Conservation (phyloP, 2,888 invertebrate genomes). For the Reticulitermes lucifugus region DNA sequence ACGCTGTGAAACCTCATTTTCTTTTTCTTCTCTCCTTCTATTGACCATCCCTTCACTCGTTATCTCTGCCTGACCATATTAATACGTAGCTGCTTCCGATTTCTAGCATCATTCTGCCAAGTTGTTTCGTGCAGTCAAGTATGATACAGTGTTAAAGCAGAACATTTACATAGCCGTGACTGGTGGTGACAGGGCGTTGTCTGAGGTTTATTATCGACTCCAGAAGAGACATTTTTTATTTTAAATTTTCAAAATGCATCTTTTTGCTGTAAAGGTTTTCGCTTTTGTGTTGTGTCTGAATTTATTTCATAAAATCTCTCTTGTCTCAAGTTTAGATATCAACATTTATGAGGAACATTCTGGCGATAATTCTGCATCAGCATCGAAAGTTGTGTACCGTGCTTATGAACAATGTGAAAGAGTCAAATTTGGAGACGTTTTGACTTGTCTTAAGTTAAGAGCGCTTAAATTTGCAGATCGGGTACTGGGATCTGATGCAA, state of each 20-base stretch:
- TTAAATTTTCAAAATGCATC: not conserved
- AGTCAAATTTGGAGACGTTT: not conserved
- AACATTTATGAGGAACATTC: not conserved
- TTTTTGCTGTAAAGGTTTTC: not conserved
- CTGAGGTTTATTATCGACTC: not conserved
- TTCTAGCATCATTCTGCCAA: not conserved
- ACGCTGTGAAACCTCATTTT: conserved; percentile 34
- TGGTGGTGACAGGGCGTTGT: too few species aligned
- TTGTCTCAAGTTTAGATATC: not conserved
- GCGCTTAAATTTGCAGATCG: conserved; percentile 45
- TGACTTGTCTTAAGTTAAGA: conserved; percentile 45
- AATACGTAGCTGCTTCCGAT: conserved; percentile 10
- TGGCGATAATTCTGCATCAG: conserved; percentile 5
- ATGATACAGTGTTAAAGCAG: not conserved
- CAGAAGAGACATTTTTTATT: too few species aligned
- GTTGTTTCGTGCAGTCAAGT: not conserved
- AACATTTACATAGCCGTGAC: not conserved
- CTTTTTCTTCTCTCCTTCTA: conserved; percentile 11
- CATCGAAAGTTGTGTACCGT: conserved; percentile 36
- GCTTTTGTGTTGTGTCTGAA: not conserved
- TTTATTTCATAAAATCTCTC: not conserved
- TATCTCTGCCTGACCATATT: not conserved
- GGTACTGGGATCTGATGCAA: conserved; percentile 17
- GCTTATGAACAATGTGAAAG: conserved; percentile 43
- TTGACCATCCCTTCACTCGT: conserved; percentile 22